Evolutionary conservation across 1,140 invertebrate genomes (phyloP).

Genomic region (Elysia chlorotica): DNA sequence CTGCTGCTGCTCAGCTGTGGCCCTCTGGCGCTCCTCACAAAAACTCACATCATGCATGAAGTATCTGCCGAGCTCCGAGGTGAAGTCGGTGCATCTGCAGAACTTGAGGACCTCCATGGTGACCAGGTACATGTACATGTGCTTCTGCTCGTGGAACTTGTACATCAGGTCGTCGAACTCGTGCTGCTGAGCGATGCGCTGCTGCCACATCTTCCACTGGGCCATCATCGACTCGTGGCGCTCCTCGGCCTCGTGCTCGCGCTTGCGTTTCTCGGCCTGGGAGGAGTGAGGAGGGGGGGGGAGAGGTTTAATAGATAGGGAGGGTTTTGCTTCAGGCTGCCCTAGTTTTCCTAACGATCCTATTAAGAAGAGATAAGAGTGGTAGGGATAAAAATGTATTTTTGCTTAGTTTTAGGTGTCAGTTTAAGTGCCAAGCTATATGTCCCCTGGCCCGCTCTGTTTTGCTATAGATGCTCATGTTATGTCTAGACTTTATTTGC

Average conservation of each 20-base stretch:
- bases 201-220: no score
- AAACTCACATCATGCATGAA: slow-evolving; percentile 4
- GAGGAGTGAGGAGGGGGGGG: background rate
- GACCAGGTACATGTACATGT: slow-evolving; percentile 7
- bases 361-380: no score
- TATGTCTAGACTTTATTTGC: no score
- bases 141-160: slow-evolving; percentile 9
- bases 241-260: no score
- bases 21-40: slow-evolving; percentile 5
- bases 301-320: background rate
- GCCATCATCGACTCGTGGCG: no score
- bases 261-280: background rate
- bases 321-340: background rate
- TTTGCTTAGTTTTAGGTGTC: no score
- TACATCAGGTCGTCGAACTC: slow-evolving; percentile 2
- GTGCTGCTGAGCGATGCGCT: background rate
- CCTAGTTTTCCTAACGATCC: no score
- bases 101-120: slow-evolving; percentile 20
- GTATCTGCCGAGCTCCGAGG: background rate
- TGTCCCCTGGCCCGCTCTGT: background rate
- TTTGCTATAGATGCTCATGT: background rate
- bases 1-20: slow-evolving; percentile 19
- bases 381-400: no score
- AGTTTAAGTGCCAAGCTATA: no score
- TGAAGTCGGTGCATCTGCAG: slow-evolving; percentile 12